These are phyloP conservation scores for Distichodus sexfasciatus DNA, from an alignment of 2,797 vertebrate genomes.

Conservation along the genomic window DNA sequence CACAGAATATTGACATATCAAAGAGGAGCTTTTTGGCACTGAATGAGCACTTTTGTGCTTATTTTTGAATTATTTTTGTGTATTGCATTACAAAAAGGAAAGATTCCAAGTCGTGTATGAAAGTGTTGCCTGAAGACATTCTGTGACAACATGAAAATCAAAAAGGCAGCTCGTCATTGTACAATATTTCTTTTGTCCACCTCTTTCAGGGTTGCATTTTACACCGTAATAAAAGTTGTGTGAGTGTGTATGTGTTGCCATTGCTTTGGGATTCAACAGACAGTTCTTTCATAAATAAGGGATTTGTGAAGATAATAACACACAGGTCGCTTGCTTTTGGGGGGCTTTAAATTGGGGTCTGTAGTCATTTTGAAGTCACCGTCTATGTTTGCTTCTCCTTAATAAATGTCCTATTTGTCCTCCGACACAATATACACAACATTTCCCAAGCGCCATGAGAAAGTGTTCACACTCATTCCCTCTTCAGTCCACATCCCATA, in stretches of 20 bases:
- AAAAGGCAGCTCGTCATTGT: background rate
- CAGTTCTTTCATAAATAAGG: background rate
- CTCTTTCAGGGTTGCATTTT: background rate
- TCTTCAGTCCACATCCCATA: background rate
- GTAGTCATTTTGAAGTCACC: background rate
- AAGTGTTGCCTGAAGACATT: background rate
- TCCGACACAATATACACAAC: background rate
- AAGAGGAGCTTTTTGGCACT: too few relatives aligned
- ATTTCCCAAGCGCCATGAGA: too few relatives aligned
- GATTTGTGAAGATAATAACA: background rate
- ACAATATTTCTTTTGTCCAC: background rate
- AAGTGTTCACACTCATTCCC: background rate
- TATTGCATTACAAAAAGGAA: background rate
- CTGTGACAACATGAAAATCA: background rate
- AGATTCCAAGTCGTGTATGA: background rate
- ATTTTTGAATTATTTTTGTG: background rate
- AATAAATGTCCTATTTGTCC: background rate
- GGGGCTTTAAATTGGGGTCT: background rate
- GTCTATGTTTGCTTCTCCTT: background rate
- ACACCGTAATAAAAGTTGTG: too few relatives aligned
- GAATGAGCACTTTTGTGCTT: too few relatives aligned
- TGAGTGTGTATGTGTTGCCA: background rate
- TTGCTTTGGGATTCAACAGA: background rate
- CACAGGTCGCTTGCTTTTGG: background rate
- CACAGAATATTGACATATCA: too few relatives aligned